Evolutionary conservation across 1,140 invertebrate genomes (phyloP), one percentile per base, ranked within the genome.

Genomic region (Oscheius sp.): DNA sequence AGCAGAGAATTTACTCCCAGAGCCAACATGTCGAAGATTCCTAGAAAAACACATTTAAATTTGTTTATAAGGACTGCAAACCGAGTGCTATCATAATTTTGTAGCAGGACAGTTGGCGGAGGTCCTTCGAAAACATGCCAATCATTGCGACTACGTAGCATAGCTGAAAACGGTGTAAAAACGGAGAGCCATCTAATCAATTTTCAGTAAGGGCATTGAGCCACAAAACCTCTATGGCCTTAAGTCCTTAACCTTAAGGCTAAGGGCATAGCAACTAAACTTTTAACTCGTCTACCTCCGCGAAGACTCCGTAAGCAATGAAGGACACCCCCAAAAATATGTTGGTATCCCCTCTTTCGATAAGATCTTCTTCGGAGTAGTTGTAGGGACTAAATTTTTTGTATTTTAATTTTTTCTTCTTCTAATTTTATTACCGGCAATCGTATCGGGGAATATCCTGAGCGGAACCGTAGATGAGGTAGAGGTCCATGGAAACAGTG

Each of bases 1-100:
- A 58, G 31, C 0, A 71, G 35, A 1, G 68, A 71, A 31, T 71
- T 71, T 1, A 71, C 68, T 2, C 55, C 55, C 10, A 62, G 10
- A 26, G 59, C 32, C 4, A 35, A 18, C 59, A 62, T 62, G 32
- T 62, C 59, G 49, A 20, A 55, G 49, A 55, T 55, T 13, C 49
- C 49, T 55, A n/a, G n/a, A 42, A 42, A n/a, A 7, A 42, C n/a
- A 42, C 7, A 42, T 10, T 42, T n/a, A n/a, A n/a, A n/a, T n/a
- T n/a, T n/a, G n/a, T n/a, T n/a, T n/a, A n/a, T n/a, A n/a, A n/a
- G n/a, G n/a, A n/a, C n/a, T n/a, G 7, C 49, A 13, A 4, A 55
- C 49, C 49, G 7, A 55, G 49, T 7, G 28, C 23, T 7, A 55
- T 55, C 49, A 55, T 55, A 13, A 55, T 55, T 23, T 55, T 55